Base-by-base conservation (phyloP, 1,140 invertebrate species). In the Anastatus disparis region DNA sequence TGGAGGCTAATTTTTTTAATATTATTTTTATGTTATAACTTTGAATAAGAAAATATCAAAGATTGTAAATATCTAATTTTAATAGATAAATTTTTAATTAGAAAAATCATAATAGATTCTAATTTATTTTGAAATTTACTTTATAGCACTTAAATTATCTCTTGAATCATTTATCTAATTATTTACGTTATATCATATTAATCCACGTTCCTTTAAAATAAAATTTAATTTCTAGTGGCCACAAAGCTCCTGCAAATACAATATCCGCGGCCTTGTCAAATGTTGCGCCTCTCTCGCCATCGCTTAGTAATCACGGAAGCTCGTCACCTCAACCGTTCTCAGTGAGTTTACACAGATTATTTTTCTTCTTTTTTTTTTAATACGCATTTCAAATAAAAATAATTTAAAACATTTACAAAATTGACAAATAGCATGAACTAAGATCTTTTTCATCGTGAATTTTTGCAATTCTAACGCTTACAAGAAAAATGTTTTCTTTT, bases 251-350 rank as follows among this genome's bases (percentile, higher is more conserved):
- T 42, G 87, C 87, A 27, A 89, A 89, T 77, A 87, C 90, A 3
- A 91, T 92, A 69, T 89, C 91, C 27, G 88, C 91, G 17, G 89
- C 91, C 9, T 81, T 92, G 38, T 81, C 87, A n/a, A 85, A 80
- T 65, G 79, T 81, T 79, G 84, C 88, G 20, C 87, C 89, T 53
- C 77, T 90, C 13, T 87, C 90, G 24, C 87, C 88, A 63, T 81
- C 85, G 13, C 74, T 84, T 31, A 86, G 82, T 62, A 84, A 81
- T 73, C 79, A 84, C 58, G 78, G 82, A 72, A 71, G 52, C 38
- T 83, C 82, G 26, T 83, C 83, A 40, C 80, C 84, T 26, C 80
- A 79, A 62, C 79, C 83, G 15, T 85, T 82, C 71, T 79, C 82
- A 56, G 86, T 87, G 79, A 85, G 80, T 83, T 27, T 6, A 17